A percentile compares a stretch with the other conserved stretches of the same genome.
phyloP scores from a whole-genome alignment of 1,140 invertebrate genomes.

The Rhopalosiphum padi region DNA sequence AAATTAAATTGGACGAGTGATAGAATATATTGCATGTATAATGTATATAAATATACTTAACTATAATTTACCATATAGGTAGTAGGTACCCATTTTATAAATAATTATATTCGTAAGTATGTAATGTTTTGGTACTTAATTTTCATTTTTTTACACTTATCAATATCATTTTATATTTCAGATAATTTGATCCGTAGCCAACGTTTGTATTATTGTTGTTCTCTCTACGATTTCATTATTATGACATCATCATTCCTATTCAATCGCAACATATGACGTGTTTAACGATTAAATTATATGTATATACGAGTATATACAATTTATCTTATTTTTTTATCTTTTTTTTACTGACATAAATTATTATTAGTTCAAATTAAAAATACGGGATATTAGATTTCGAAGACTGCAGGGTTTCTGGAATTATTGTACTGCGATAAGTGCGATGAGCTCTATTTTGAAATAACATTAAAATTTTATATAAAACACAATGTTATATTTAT shows the following conservation, averaged over 20 bases:
- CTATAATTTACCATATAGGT: not conserved
- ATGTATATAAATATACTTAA: too few species aligned
- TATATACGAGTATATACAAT: not conserved
- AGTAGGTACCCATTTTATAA: not conserved
- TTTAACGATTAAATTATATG: not conserved
- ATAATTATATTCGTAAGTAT: not conserved
- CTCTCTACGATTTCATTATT: not conserved
- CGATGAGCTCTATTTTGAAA: not conserved
- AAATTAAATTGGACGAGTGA: too few species aligned
- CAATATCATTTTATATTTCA: not conserved
- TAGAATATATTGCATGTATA: too few species aligned
- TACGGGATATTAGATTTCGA: not conserved
- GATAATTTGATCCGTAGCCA: not conserved
- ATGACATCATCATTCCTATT: not conserved
- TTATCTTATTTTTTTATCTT: too few species aligned
- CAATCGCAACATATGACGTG: not conserved
- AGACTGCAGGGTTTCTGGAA: not conserved
- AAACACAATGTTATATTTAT: not conserved
- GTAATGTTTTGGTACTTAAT: not conserved
- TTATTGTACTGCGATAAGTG: not conserved
- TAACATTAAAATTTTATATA: not conserved
- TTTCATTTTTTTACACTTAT: not conserved
- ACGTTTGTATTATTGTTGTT: not conserved
- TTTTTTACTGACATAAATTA: not conserved
- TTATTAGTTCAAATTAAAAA: not conserved